phyloP scores from a whole-genome alignment of 2,888 invertebrate genomes.

The Drosophila paramelanica region DNA sequence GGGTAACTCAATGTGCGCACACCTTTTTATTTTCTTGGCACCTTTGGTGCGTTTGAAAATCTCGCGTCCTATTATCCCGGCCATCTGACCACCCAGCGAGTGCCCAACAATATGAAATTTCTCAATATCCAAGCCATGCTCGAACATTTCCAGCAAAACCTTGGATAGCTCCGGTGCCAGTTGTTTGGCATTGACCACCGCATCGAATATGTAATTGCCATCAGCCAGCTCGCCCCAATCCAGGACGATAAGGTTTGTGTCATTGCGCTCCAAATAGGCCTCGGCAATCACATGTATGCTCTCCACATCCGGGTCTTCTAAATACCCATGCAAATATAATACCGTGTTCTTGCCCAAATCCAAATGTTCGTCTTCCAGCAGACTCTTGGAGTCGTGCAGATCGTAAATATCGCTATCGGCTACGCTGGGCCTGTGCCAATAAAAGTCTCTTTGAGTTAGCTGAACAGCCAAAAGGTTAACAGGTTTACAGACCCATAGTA shows the following conservation, averaged over 20 bases:
- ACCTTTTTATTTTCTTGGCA: constrained; percentile 61
- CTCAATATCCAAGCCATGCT: constrained; percentile 79
- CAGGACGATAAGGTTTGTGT: constrained; percentile 82
- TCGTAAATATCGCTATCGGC: constrained; percentile 77
- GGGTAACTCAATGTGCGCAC: neutral
- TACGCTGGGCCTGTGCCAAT: constrained; percentile 73
- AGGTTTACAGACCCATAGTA: constrained; percentile 76
- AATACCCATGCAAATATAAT: constrained; percentile 87
- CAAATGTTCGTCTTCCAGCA: constrained; percentile 76
- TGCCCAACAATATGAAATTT: constrained; percentile 84
- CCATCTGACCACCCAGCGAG: constrained; percentile 84
- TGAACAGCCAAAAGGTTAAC: neutral
- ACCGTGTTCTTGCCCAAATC: constrained; percentile 86
- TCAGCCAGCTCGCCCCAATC: constrained; percentile 84
- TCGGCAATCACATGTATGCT: constrained; percentile 86
- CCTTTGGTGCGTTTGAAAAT: constrained; percentile 64
- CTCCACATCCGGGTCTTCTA: constrained; percentile 87
- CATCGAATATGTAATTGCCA: constrained; percentile 84
- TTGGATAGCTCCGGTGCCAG: constrained; percentile 81
- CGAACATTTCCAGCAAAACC: constrained; percentile 78
- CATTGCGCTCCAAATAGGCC: constrained; percentile 81
- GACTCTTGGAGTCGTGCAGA: constrained; percentile 69
- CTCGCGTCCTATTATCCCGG: constrained; percentile 82
- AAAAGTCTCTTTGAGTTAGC: neutral
- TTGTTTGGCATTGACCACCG: constrained; percentile 82